Conservation (phyloP, 1,140 invertebrate species). For the Drosophila trapezifrons region DNA sequence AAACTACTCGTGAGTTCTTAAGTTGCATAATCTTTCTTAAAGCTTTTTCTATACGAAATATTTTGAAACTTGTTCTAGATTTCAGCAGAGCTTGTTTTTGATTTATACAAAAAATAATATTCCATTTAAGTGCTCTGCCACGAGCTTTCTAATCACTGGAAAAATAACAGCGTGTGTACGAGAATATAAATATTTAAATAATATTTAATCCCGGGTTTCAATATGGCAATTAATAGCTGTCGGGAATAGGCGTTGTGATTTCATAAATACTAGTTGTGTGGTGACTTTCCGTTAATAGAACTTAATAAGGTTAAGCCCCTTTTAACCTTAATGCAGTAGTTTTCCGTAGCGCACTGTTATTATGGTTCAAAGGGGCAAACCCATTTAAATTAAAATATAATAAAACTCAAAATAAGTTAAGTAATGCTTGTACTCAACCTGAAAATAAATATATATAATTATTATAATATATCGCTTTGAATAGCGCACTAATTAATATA, state of each 20-base stretch:
- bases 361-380: no score
- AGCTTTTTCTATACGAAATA: neutral
- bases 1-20: no score
- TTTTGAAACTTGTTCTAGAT: slow-evolving; percentile 13
- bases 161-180: neutral
- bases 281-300: no score
- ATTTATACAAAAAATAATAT: slow-evolving; percentile 5
- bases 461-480: no score
- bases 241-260: no score
- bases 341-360: neutral
- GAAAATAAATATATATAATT: no score
- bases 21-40: neutral
- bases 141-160: neutral
- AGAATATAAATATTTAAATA: slow-evolving; percentile 15
- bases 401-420: no score
- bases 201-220: neutral
- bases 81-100: neutral
- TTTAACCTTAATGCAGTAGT: neutral
- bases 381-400: no score
- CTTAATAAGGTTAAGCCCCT: neutral
- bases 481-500: no score
- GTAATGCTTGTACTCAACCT: no score
- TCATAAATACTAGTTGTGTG: neutral
- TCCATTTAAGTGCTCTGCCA: neutral
- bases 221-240: neutral